phyloP scores from a whole-genome alignment of 1,140 invertebrate species.

The Hypothenemus hampei region DNA sequence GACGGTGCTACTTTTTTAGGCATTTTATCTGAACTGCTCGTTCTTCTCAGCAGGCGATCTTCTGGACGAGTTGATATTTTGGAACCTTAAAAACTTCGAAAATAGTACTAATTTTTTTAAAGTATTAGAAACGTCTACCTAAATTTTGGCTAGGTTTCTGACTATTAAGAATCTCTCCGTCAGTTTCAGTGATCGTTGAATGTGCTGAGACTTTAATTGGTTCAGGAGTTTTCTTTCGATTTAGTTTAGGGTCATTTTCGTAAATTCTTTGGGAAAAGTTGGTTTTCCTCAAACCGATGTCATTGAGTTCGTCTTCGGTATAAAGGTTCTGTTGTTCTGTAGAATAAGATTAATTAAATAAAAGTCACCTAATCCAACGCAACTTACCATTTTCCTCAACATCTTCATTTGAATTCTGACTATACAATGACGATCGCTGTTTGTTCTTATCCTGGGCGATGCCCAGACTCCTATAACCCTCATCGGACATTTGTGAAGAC shows the following conservation, averaged over 20 bases:
- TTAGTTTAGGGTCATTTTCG: constrained; percentile 44
- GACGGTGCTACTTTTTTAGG: constrained; percentile 37
- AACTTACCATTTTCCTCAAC: constrained; percentile 61
- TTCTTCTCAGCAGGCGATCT: constrained; percentile 12
- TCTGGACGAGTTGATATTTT: constrained; percentile 9
- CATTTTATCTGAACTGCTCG: constrained; percentile 41
- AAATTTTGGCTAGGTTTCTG: constrained; percentile 21
- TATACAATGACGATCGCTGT: constrained; percentile 59
- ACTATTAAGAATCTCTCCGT: constrained; percentile 35
- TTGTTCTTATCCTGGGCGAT: constrained; percentile 55
- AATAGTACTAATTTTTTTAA: neutral
- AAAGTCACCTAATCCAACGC: neutral
- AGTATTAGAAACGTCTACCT: neutral
- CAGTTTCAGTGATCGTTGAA: constrained; percentile 45
- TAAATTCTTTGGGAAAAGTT: constrained; percentile 55
- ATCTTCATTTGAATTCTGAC: constrained; percentile 62
- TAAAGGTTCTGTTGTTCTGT: constrained; percentile 42
- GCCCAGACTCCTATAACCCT: constrained; percentile 77
- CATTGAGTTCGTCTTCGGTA: constrained; percentile 59
- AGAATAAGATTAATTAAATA: neutral
- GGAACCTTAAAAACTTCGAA: neutral
- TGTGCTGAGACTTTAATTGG: constrained; percentile 15
- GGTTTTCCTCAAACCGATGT: constrained; percentile 62
- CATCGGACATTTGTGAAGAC: constrained; percentile 80
- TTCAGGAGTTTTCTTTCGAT: constrained; percentile 23